phyloP scores from a whole-genome alignment of 2,113 vertebrate species.

The Mastomys coucha region DNA sequence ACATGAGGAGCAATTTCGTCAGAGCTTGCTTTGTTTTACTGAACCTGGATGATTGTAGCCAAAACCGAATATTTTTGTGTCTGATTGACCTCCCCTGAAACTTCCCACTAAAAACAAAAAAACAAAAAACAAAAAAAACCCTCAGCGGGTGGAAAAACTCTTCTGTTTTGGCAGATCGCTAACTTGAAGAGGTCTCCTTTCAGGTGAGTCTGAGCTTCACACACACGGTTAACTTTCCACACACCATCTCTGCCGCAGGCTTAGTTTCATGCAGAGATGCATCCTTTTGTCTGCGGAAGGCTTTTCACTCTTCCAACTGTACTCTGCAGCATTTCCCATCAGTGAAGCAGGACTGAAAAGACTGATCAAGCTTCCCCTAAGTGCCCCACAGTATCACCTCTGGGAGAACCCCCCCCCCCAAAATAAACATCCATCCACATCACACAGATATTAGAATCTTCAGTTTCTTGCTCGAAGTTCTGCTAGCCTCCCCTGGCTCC shows the following conservation, averaged over 20 bases:
- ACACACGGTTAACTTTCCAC: constrained; percentile 25
- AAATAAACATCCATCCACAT: neutral
- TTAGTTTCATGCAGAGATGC: neutral
- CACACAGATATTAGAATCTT: neutral
- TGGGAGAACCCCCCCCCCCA: neutral
- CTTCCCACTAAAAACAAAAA: constrained; percentile 21
- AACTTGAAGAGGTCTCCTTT: neutral
- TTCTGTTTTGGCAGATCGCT: neutral
- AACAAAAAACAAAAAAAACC: neutral
- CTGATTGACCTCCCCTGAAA: constrained; percentile 45
- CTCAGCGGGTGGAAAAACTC: neutral
- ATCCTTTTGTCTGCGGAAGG: neutral
- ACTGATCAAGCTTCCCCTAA: constrained; percentile 8
- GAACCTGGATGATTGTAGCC: neutral
- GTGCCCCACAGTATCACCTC: neutral
- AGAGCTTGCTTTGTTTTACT: constrained; percentile 23
- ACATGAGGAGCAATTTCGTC: neutral
- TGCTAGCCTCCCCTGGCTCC: neutral
- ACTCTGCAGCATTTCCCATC: constrained; percentile 19
- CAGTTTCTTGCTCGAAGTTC: neutral
- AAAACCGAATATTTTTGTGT: constrained; percentile 52
- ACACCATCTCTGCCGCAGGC: neutral
- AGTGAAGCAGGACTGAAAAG: constrained; percentile 44
- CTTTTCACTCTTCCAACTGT: constrained; percentile 17
- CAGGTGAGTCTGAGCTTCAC: neutral